Base-by-base conservation (phyloP, 2,888 invertebrate species). In the Lochmaea crataegi region DNA sequence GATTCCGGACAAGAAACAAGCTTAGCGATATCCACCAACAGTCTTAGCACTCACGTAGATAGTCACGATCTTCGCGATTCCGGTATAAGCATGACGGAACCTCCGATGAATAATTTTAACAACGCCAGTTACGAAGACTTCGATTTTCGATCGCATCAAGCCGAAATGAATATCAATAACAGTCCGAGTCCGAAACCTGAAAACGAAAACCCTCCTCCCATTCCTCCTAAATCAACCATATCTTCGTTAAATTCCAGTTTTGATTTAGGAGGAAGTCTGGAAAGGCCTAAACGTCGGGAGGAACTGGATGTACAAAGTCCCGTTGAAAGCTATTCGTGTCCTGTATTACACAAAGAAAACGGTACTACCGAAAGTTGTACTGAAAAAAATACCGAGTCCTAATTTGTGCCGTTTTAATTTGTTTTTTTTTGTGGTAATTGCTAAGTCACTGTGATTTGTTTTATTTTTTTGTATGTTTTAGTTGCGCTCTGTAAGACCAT, bases 1-100 rank as follows among this genome's bases (percentile, higher is more conserved):
- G 89, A 85, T n/a, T 42, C 78, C 16, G 64, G 74, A 12, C 58
- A 79, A 73, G 73, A 74, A 38, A 63, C 71, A 7, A 87, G 87
- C 79, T 86, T 88, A 75, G 86, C 74, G 1, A 74, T 77, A 0
- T 80, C 83, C 1, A 77, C 82, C 5, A 83, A 80, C 68, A 81
- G 79, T 64, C 77, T 84, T 11, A 79, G 78, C 6, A 76, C 79
- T 26, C 79, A 73, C n/a, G 70, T 76, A 3, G 84, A 84, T 42
- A 80, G 81, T 68, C 86, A 89, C 70, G 90, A 90, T 78, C 83
- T 90, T 12, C 86, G 90, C 6, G 90, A 90, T 82, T 90, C 90
- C 2, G 90, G 90, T 14, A 86, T 86, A 58, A 87, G 87, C 78
- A 86, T 87, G 78, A 83, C 86, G 2, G 87, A 87, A 73, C 80